Evolutionary conservation across 2,113 vertebrate genomes (phyloP).

Genomic region (Boleophthalmus pectinirostris): DNA sequence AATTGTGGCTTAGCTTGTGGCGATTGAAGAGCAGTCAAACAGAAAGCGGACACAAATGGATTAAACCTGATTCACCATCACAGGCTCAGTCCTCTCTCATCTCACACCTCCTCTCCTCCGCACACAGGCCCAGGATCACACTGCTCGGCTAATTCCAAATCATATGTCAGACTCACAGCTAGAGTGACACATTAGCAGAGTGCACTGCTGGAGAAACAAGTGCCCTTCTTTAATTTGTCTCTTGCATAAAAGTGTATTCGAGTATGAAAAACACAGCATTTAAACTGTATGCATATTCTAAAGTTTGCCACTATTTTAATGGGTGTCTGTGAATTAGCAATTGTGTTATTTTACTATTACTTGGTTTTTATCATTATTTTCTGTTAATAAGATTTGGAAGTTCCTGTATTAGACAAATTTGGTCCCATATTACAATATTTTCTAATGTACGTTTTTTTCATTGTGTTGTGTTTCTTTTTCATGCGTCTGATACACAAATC

Average conservation of each 20-base stretch:
- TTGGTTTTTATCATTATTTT: too few relatives aligned
- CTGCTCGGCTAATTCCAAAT: slow-evolving; percentile 18
- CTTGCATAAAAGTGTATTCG: not conserved
- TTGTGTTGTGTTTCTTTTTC: too few relatives aligned
- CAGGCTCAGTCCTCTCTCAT: slow-evolving; percentile 19
- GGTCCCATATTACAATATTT: too few relatives aligned
- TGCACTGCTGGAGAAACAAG: not conserved
- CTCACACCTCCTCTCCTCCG: slow-evolving; percentile 11
- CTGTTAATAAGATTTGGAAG: too few relatives aligned
- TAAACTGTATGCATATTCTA: too few relatives aligned
- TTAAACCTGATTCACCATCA: slow-evolving; percentile 38
- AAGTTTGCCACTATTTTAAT: too few relatives aligned
- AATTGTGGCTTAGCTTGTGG: slow-evolving; percentile 57
- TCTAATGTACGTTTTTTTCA: too few relatives aligned
- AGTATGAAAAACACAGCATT: not conserved
- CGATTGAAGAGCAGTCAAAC: slow-evolving; percentile 68
- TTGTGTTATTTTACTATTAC: too few relatives aligned
- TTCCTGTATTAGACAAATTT: too few relatives aligned
- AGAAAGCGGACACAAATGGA: slow-evolving; percentile 64
- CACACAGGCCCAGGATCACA: not conserved
- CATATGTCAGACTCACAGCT: not conserved
- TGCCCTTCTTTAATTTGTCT: not conserved
- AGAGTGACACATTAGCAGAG: not conserved
- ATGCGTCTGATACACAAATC: too few relatives aligned
- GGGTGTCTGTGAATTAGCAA: too few relatives aligned